Conservation (phyloP, 2,113 vertebrate species). For the Todiramphus chloris region DNA sequence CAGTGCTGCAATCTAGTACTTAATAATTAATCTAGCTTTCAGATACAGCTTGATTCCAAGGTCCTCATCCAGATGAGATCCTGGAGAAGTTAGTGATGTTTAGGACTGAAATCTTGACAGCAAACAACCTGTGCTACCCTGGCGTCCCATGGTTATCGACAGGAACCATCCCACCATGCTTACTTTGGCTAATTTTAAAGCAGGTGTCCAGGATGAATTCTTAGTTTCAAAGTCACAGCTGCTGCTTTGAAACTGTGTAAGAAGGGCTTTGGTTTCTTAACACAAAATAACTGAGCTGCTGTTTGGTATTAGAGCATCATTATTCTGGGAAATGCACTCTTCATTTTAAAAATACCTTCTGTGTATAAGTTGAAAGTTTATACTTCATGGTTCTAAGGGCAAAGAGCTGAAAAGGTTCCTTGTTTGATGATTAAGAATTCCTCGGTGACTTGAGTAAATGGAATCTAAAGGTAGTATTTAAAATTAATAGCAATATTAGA, state of each 20-base stretch:
- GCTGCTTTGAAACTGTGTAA: slow-evolving; percentile 71
- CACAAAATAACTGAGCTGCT: slow-evolving; percentile 65
- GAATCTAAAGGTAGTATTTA: not conserved
- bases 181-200: slow-evolving; percentile 58
- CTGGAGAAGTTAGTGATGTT: not conserved
- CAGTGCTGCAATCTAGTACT: not conserved
- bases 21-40: not conserved
- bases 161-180: slow-evolving; percentile 5
- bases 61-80: not conserved
- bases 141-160: slow-evolving; percentile 24
- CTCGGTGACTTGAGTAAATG: not conserved
- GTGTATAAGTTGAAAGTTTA: slow-evolving; percentile 45
- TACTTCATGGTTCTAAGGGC: slow-evolving; percentile 26
- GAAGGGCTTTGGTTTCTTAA: slow-evolving; percentile 68
- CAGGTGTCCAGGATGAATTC: slow-evolving; percentile 65
- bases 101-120: not conserved
- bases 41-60: not conserved
- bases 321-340: slow-evolving; percentile 60
- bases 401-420: slow-evolving; percentile 17
- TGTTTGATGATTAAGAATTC: not conserved
- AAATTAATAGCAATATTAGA: not conserved
- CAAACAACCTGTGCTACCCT: slow-evolving; percentile 24
- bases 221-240: slow-evolving; percentile 65
- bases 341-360: slow-evolving; percentile 56
- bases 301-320: slow-evolving; percentile 65